Percentiles rank a stretch among this genome's conserved stretches.
Evolutionary conservation across 2,888 invertebrate genomes (phyloP).

Genomic region (Notodonta ziczac): DNA sequence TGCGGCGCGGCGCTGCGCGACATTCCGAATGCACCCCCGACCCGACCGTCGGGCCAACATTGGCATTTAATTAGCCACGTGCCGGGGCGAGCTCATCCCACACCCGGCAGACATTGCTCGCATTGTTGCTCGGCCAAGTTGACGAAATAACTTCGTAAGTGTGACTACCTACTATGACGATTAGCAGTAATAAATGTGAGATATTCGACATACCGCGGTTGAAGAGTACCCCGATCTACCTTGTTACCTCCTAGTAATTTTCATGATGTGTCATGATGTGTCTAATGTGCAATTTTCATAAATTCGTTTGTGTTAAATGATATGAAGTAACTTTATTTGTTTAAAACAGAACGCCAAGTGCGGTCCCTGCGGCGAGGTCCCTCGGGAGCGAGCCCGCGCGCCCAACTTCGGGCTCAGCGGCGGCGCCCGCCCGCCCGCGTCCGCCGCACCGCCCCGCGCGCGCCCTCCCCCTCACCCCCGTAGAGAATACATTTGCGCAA

Average conservation of each 20-base stretch:
- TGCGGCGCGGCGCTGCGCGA: conserved; percentile 54
- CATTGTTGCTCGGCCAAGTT: conserved; percentile 71
- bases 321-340: too few species aligned
- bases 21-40: conserved; percentile 67
- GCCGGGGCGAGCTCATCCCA: conserved; percentile 61
- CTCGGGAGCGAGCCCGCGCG: conserved; percentile 80
- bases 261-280: too few species aligned
- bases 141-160: conserved; percentile 62
- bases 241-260: neutral
- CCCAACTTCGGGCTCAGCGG: conserved; percentile 82
- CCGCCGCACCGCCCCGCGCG: conserved; percentile 40
- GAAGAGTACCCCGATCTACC: too few species aligned
- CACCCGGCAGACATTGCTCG: conserved; percentile 63
- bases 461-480: conserved; percentile 63
- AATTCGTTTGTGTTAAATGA: too few species aligned
- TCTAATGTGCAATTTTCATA: too few species aligned
- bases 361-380: conserved; percentile 72
- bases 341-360: conserved; percentile 50
- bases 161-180: conserved; percentile 28
- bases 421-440: conserved; percentile 47
- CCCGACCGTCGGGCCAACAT: conserved; percentile 55
- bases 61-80: conserved; percentile 84
- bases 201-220: conserved; percentile 22
- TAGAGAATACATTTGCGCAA: conserved; percentile 84
- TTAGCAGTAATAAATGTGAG: conserved; percentile 48